Evolutionary conservation across 2,113 vertebrate genomes (phyloP), one percentile per base, ranked within the genome.

Genomic region (Nicator chloris): DNA sequence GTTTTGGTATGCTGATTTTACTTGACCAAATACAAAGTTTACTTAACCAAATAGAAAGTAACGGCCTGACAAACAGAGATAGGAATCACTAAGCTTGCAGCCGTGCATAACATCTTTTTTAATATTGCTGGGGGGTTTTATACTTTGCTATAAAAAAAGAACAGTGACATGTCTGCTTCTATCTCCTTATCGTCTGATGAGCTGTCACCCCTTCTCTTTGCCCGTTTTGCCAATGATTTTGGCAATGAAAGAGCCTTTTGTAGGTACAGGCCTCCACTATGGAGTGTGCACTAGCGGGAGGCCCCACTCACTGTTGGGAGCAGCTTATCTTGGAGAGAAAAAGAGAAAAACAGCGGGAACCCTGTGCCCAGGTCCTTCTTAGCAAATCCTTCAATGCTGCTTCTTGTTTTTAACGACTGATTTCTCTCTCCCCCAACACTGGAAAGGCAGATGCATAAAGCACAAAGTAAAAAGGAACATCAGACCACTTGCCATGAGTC

Each of bases 1-100:
- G 70, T 94, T 94, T 94, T 92, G 79, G 60, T 87, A 39, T 7
- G 35, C 70, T 49, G 73, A 26, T 37, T 95, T 95, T 95, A 92
- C 49, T 79, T 64, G 23, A 91, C 59, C 91, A 93, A 88, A 90
- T 65, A 65, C 27, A 53, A 77, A 49, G 53, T 88, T 94, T 94
- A 76, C 66, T 92, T 88, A 50, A 65, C 59, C 68, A 87, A 73
- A 57, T 37, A 77, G 12, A 65, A 96, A 93, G 42, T 50, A 78
- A 39, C 4, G 4, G n/a, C 68, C 73, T 80, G 33, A 54, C 54
- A 97, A 75, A 84, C 84, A n/a, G 27, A 65, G 80, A 70, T 69
- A 88, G 70, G 68, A 65, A 85, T 93, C 73, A 30, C 45, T 56
- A 49, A 40, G 75, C 21, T 71, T 93, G 65, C 51, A 86, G 61